Evolutionary conservation across 2,797 vertebrate species (phyloP), one percentile per base, ranked within the genome.

Genomic region (Sebastiscus tertius): DNA sequence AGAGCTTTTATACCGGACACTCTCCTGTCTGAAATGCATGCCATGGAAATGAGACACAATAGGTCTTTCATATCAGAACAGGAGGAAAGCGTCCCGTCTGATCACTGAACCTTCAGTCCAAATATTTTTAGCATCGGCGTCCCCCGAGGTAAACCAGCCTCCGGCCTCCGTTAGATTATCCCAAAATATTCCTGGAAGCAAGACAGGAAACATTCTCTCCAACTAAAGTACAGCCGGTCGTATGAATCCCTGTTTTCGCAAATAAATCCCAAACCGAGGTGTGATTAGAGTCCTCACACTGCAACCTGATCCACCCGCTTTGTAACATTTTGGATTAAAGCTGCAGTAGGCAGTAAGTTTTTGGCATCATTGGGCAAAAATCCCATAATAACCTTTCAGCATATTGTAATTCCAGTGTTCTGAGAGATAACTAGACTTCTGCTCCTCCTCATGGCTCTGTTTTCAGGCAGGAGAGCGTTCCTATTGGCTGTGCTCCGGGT

Each of bases 111-210:
- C 56, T 67, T 63, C 49, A 26, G 70, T 55, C 46, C 49, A 68
- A 6, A 75, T 81, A 83, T 83, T 83, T 81, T 81, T 79, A 83
- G 71, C 66, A 10, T 7, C 65, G 24, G 13, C 22, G 69, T 52
- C 73, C 65, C 61, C 16, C 11, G 66, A 80, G 67, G 63, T 6
- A 49, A 68, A 60, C 1, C 29, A n/a, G 70, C 52, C 13, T 73
- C 13, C 27, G 59, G 36, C 20, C 12, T 59, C 16, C 27, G 63
- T 33, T 20, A 3, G 10, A 59, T 46, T 60, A 29, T 66, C 72
- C 73, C 42, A 69, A 64, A 79, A 54, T 27, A 69, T 52, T 27
- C 22, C 58, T 64, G 71, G 33, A 75, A 29, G 7, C 20, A 3
- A 27, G 49, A 71, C 42, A 69, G n/a, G 8, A 67, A 59, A 39